Percentiles rank a stretch among this genome's conserved stretches.
These are phyloP conservation scores for Trissolcus japonicus DNA, from an alignment of 2,888 invertebrate genomes.

Conservation along the genomic window DNA sequence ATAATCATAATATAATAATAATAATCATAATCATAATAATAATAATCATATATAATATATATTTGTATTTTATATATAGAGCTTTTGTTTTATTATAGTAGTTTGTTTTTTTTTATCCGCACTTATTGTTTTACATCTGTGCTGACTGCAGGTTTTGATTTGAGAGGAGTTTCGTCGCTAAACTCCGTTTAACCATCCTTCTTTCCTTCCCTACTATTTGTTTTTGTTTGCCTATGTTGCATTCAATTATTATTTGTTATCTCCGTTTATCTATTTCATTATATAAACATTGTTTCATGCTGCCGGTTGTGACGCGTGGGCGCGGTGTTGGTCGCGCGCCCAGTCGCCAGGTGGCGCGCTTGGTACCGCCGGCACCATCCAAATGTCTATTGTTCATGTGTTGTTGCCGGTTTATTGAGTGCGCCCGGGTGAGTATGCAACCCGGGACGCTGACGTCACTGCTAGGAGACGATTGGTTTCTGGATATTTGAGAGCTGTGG, in stretches of 20 bases:
- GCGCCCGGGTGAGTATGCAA: slow-evolving; percentile 69
- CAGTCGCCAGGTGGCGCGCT: slow-evolving; percentile 49
- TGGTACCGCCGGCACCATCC: slow-evolving; percentile 36
- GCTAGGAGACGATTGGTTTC: slow-evolving; percentile 75
- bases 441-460: slow-evolving; percentile 66
- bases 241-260: slow-evolving; percentile 17
- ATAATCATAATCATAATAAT: slow-evolving; percentile 51
- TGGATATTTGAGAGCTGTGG: slow-evolving; percentile 66
- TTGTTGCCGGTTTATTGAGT: slow-evolving; percentile 68
- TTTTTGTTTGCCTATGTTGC: slow-evolving; percentile 23
- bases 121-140: slow-evolving; percentile 71
- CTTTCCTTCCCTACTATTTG: slow-evolving; percentile 26
- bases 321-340: slow-evolving; percentile 50
- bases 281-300: slow-evolving; percentile 41
- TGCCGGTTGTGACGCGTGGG: slow-evolving; percentile 56
- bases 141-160: slow-evolving; percentile 76
- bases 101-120: slow-evolving; percentile 70
- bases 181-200: slow-evolving; percentile 58
- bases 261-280: slow-evolving; percentile 33
- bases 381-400: slow-evolving; percentile 72
- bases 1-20: slow-evolving; percentile 47
- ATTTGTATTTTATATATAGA: slow-evolving; percentile 59
- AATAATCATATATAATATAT: slow-evolving; percentile 61
- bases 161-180: slow-evolving; percentile 67
- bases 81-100: slow-evolving; percentile 70